These are phyloP conservation scores for Carapus acus DNA, from an alignment of 2,797 vertebrate genomes.

Conservation along the genomic window DNA sequence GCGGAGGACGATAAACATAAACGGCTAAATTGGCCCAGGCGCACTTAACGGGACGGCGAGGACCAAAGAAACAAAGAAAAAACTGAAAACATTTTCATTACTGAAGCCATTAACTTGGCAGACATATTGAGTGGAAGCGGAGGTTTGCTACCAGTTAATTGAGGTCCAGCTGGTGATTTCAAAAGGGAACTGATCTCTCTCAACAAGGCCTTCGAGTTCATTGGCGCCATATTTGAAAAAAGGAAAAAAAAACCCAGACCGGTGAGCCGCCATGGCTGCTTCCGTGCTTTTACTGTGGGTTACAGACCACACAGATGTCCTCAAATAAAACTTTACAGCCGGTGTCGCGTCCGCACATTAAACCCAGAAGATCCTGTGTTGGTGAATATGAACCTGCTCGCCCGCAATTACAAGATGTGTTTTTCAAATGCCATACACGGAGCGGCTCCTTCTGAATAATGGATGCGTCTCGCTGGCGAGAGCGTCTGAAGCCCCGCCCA, in stretches of 20 bases:
- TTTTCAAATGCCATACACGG: neutral
- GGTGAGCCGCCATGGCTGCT: conserved; percentile 39
- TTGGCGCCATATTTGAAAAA: conserved; percentile 47
- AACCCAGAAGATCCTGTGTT: conserved; percentile 23
- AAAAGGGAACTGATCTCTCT: conserved; percentile 46
- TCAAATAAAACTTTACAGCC: conserved; percentile 40
- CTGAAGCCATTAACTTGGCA: conserved; percentile 46
- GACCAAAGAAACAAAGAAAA: conserved; percentile 7
- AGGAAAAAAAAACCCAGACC: conserved; percentile 46
- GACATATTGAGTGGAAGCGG: conserved; percentile 43
- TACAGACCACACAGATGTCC: conserved; percentile 37
- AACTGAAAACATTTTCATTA: conserved; percentile 30
- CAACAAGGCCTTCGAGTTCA: conserved; percentile 42
- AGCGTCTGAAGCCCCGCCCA: neutral
- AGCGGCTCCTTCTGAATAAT: conserved; percentile 2
- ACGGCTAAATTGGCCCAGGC: too few relatives aligned
- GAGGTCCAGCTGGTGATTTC: conserved; percentile 58
- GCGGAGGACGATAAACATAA: conserved; percentile 12
- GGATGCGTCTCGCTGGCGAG: conserved; percentile 4
- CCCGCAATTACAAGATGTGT: neutral
- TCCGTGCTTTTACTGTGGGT: conserved; percentile 47
- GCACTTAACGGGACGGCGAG: conserved; percentile 17
- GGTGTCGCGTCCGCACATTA: conserved; percentile 31
- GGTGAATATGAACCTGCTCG: neutral
- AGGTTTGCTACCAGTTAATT: conserved; percentile 57